Base-by-base conservation (phyloP, 2,888 invertebrate species). In the Brachylomia viminalis region DNA sequence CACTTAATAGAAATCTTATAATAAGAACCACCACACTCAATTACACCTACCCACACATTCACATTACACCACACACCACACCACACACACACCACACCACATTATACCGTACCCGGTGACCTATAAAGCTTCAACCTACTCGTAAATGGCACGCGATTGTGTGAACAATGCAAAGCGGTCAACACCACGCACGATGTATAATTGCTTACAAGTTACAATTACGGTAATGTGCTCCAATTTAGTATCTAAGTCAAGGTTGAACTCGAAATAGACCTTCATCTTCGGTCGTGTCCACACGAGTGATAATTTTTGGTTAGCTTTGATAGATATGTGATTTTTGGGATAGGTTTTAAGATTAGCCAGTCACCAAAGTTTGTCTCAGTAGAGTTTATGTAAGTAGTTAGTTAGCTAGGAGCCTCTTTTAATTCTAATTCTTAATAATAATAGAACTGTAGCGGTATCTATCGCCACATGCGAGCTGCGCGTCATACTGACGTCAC, bases 141-240 rank as follows among this genome's bases (percentile, higher is more conserved):
- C n/a, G n/a, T n/a, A 33, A 74, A 65, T 45, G n/a, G 30, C 30
- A n/a, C 59, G 42, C 33, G 59, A 52, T 76, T 27, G 30, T 17
- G 38, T 27, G 75, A 33, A 61, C 47, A 66, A 62, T n/a, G 30
- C 7, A 0, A 56, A 62, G 17, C 30, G 8, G 49, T 75, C 27
- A 52, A 61, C 67, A 23, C 42, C 15, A 65, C 30, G 3, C 77
- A 52, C n/a, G 13, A 27, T 38, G 20, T 27, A 13, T 42, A 58
- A 65, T 17, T 20, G 58, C 30, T 20, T 62, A 38, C 38, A 56
- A 52, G 61, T 45, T n/a, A n/a, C n/a, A n/a, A n/a, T n/a, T n/a
- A n/a, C n/a, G n/a, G n/a, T n/a, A n/a, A n/a, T n/a, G n/a, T n/a
- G n/a, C n/a, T n/a, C n/a, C n/a, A n/a, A n/a, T n/a, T n/a, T n/a